These are phyloP conservation scores for Amphilophus citrinellus DNA, from an alignment of 2,113 vertebrate genomes.

Conservation along the genomic window DNA sequence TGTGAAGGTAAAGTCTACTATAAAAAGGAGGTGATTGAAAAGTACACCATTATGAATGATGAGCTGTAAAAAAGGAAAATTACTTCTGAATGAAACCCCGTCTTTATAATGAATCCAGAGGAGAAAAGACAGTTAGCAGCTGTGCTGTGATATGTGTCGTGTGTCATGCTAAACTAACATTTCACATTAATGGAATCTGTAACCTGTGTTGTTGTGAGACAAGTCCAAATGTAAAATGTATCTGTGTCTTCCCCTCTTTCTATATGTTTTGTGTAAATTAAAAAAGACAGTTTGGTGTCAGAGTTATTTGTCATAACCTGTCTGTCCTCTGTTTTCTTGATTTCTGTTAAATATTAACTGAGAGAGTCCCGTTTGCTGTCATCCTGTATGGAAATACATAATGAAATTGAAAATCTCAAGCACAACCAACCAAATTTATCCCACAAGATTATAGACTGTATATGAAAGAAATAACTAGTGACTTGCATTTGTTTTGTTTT, in stretches of 20 bases:
- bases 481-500: not conserved
- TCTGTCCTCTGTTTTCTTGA: not conserved
- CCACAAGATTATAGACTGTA: not conserved
- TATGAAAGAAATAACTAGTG: not conserved
- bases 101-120: not conserved
- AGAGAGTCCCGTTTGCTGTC: not conserved
- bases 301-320: not conserved
- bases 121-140: conserved; percentile 5
- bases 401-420: not conserved
- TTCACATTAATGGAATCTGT: conserved; percentile 21
- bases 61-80: conserved; percentile 12
- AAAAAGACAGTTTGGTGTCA: conserved; percentile 13
- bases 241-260: not conserved
- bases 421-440: not conserved
- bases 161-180: not conserved
- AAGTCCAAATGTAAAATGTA: conserved; percentile 31
- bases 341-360: not conserved
- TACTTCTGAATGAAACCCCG: not conserved
- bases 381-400: not conserved
- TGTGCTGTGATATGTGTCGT: not conserved
- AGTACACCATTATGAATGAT: not conserved
- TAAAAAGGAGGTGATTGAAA: not conserved
- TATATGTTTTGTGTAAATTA: conserved; percentile 44
- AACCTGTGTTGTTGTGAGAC: conserved; percentile 49
- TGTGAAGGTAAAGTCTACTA: not conserved